Evolutionary conservation across 2,888 invertebrate species (phyloP).

Genomic region (Leucoptera coffeella): DNA sequence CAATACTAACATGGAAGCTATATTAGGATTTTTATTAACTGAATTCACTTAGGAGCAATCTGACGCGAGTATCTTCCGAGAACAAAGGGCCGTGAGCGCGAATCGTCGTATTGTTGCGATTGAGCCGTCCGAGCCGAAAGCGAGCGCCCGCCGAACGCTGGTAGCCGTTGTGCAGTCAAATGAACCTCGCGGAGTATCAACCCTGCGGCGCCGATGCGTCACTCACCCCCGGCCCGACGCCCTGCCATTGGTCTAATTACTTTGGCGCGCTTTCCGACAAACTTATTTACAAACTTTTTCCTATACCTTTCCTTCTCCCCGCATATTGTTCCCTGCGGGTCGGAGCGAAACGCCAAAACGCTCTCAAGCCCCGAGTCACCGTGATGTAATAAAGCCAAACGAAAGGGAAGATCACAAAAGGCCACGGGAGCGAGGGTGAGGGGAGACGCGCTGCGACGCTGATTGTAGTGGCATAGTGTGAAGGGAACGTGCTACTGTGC

Average conservation of each 20-base stretch:
- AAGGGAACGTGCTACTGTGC: slow-evolving; percentile 52
- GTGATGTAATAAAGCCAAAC: slow-evolving; percentile 37
- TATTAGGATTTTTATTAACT: no score
- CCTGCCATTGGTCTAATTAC: slow-evolving; percentile 24
- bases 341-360: slow-evolving; percentile 22
- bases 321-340: slow-evolving; percentile 8
- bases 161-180: slow-evolving; percentile 31
- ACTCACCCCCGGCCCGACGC: slow-evolving; percentile 43
- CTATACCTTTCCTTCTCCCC: slow-evolving; percentile 17
- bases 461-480: slow-evolving; percentile 42
- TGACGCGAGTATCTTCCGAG: slow-evolving; percentile 13
- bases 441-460: slow-evolving; percentile 23
- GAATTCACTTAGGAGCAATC: no score
- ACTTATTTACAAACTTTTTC: slow-evolving; percentile 16
- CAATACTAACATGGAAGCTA: no score
- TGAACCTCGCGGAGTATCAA: slow-evolving; percentile 43
- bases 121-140: no score
- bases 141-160: slow-evolving; percentile 12
- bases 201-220: slow-evolving; percentile 42
- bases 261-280: slow-evolving; percentile 45
- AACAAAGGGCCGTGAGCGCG: slow-evolving; percentile 43
- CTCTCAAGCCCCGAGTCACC: slow-evolving; percentile 19
- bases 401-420: slow-evolving; percentile 15
- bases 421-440: slow-evolving; percentile 17
- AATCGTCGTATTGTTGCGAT: no score